phyloP scores from a whole-genome alignment of 1,140 invertebrate genomes.

The Brachionus koreanus region DNA sequence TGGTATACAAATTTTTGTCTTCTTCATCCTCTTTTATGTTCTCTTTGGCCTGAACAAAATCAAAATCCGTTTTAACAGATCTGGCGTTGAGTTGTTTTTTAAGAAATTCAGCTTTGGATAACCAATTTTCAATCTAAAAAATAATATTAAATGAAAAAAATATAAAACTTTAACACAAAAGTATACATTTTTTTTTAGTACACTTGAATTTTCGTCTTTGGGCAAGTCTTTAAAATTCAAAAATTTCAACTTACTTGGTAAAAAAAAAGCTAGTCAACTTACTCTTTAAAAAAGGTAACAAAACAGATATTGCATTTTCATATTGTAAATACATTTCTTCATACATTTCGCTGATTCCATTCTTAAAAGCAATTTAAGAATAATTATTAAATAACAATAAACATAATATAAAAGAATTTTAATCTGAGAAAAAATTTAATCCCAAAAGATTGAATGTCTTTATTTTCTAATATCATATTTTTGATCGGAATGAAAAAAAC shows the following conservation, averaged over 20 bases:
- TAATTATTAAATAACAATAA: no score
- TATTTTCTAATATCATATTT: no score
- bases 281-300: conserved; percentile 41
- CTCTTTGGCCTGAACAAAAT: neutral
- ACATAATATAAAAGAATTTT: no score
- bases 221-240: neutral
- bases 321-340: conserved; percentile 25
- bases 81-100: neutral
- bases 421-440: no score
- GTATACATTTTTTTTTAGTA: neutral
- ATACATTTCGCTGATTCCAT: neutral
- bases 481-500: no score
- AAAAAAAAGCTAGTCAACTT: neutral
- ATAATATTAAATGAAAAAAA: neutral
- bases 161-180: neutral
- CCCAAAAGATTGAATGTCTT: no score
- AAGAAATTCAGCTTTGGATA: neutral
- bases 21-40: conserved; percentile 20
- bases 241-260: neutral
- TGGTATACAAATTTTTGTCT: conserved; percentile 22
- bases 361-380: no score
- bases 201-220: conserved; percentile 31
- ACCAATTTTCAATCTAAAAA: conserved; percentile 13
- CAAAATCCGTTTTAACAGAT: neutral
- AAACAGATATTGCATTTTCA: conserved; percentile 29